Evolutionary conservation across 2,797 vertebrate genomes (phyloP).

Genomic region (Acanthurus leucopareius): DNA sequence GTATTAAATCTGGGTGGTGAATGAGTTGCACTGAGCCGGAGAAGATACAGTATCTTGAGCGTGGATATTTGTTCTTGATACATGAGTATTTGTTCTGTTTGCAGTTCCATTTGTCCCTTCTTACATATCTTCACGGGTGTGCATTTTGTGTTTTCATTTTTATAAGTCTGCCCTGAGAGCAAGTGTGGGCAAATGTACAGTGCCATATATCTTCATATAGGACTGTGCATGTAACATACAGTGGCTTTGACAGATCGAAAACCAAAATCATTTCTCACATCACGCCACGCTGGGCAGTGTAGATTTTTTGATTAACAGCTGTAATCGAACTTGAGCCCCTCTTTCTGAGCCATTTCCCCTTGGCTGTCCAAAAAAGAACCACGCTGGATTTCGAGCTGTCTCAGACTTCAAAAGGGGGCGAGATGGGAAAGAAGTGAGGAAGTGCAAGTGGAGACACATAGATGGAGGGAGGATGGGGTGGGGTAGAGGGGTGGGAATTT

Average conservation of each 20-base stretch:
- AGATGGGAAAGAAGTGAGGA: slow-evolving; percentile 74
- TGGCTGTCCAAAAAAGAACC: slow-evolving; percentile 76
- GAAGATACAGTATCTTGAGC: slow-evolving; percentile 50
- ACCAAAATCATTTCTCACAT: slow-evolving; percentile 77
- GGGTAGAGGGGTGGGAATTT: slow-evolving; percentile 57
- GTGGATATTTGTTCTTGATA: slow-evolving; percentile 27
- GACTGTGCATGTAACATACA: slow-evolving; percentile 56
- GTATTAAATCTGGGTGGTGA: slow-evolving; percentile 48
- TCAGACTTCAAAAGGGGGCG: slow-evolving; percentile 79
- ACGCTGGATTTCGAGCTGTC: slow-evolving; percentile 78
- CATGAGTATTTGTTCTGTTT: slow-evolving; percentile 47
- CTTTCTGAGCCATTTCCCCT: slow-evolving; percentile 78
- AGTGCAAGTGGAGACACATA: slow-evolving; percentile 70
- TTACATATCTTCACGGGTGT: slow-evolving; percentile 54
- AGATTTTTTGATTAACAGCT: slow-evolving; percentile 81
- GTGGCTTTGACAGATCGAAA: slow-evolving; percentile 72
- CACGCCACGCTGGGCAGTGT: slow-evolving; percentile 69
- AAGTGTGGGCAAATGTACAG: slow-evolving; percentile 34
- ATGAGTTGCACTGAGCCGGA: slow-evolving; percentile 44
- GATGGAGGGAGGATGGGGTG: slow-evolving; percentile 52
- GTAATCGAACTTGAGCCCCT: slow-evolving; percentile 79
- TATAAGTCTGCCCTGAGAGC: slow-evolving; percentile 40
- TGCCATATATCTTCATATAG: slow-evolving; percentile 71
- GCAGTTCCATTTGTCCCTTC: slow-evolving; percentile 61
- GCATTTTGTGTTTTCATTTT: slow-evolving; percentile 49